Evolutionary conservation across 2,888 invertebrate genomes (phyloP).

Genomic region (Lacanobia oleracea): DNA sequence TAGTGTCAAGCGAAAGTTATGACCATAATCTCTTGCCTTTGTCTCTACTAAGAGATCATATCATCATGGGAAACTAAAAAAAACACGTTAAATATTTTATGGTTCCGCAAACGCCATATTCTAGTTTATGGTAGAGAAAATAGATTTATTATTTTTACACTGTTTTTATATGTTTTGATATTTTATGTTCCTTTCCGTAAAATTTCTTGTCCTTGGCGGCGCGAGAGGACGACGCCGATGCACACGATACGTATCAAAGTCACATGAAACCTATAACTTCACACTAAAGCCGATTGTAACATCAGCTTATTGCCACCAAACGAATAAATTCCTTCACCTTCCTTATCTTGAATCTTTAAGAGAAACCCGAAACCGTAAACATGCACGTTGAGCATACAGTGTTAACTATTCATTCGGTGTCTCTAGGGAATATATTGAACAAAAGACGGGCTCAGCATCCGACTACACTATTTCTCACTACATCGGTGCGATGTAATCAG

Average conservation of each 20-base stretch:
- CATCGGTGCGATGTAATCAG: conserved; percentile 91
- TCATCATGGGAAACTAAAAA: conserved; percentile 56
- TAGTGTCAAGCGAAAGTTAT: conserved; percentile 45
- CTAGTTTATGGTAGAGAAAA: conserved; percentile 58
- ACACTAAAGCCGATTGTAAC: conserved; percentile 85
- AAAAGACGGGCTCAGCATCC: conserved; percentile 89
- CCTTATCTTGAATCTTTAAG: conserved; percentile 88
- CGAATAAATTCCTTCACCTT: conserved; percentile 86
- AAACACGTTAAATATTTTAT: conserved; percentile 59
- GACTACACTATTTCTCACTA: conserved; percentile 90
- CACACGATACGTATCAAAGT: conserved; percentile 72
- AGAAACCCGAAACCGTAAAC: conserved; percentile 90
- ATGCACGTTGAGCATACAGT: conserved; percentile 86
- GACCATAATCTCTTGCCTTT: conserved; percentile 38
- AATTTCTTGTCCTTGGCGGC: conserved; percentile 14
- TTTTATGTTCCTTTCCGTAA: conserved; percentile 37
- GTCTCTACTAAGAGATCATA: conserved; percentile 52
- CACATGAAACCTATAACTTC: conserved; percentile 80
- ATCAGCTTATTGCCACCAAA: conserved; percentile 87
- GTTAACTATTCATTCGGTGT: conserved; percentile 89
- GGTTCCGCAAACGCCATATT: conserved; percentile 53
- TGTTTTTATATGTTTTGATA: conserved; percentile 50
- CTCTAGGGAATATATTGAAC: conserved; percentile 88
- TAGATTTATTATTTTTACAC: conserved; percentile 57
- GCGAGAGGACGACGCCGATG: conserved; percentile 51